Evolutionary conservation across 2,113 vertebrate genomes (phyloP).

Genomic region (Solea solea): DNA sequence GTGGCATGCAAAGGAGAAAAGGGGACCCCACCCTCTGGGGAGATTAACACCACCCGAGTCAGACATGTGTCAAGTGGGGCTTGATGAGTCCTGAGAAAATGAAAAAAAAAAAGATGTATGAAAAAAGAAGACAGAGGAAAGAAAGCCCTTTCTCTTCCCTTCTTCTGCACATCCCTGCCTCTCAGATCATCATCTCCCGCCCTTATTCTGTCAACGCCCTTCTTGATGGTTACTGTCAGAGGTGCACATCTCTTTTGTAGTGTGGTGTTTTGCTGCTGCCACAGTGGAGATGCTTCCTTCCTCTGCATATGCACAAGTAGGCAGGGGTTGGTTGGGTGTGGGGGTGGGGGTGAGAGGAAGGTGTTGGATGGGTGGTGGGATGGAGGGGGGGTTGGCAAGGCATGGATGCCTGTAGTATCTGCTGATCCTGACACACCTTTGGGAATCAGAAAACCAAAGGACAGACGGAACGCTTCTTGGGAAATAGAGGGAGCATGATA

Average conservation of each 20-base stretch:
- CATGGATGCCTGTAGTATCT: slow-evolving; percentile 58
- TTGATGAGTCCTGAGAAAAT: slow-evolving; percentile 80
- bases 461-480: slow-evolving; percentile 44
- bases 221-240: slow-evolving; percentile 84
- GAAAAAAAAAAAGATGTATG: slow-evolving; percentile 54
- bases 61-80: slow-evolving; percentile 83
- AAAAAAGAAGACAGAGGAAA: slow-evolving; percentile 69
- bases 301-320: slow-evolving; percentile 84
- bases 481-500: slow-evolving; percentile 45
- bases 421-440: slow-evolving; percentile 74
- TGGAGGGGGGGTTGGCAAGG: slow-evolving; percentile 10
- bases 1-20: slow-evolving; percentile 66
- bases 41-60: slow-evolving; percentile 79
- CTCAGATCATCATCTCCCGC: slow-evolving; percentile 84
- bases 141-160: slow-evolving; percentile 74
- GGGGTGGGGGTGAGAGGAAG: slow-evolving; percentile 18
- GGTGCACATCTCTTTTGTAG: slow-evolving; percentile 82
- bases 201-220: slow-evolving; percentile 86
- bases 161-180: slow-evolving; percentile 75
- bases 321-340: slow-evolving; percentile 31
- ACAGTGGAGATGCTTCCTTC: slow-evolving; percentile 74
- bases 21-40: slow-evolving; percentile 78
- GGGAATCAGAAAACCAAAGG: slow-evolving; percentile 72
- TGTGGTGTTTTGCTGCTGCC: slow-evolving; percentile 77
- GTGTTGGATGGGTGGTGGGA: background rate